Percentiles rank a stretch among this genome's conserved stretches.
Conservation (phyloP, 2,113 vertebrate genomes). For the Cyphotilapia sp. region DNA sequence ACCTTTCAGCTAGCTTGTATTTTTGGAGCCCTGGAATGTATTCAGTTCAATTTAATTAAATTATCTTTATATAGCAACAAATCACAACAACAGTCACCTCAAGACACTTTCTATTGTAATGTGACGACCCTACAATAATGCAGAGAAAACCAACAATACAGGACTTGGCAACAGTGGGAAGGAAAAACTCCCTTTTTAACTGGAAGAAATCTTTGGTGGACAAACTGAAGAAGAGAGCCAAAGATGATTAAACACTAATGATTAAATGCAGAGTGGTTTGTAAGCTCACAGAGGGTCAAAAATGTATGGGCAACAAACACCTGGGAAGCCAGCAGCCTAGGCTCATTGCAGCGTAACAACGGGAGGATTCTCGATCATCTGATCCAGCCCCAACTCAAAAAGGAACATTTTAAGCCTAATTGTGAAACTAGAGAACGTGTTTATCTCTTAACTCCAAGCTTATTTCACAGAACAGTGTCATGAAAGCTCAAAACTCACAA, state of each 20-base stretch:
- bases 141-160: not conserved
- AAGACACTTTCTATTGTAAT: not conserved
- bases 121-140: not conserved
- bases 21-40: not conserved
- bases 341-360: not conserved
- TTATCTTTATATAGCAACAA: not conserved
- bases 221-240: not conserved
- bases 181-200: not conserved
- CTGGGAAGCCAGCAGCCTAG: accelerated
- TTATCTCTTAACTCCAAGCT: not conserved
- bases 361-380: not conserved
- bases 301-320: not conserved
- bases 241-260: not conserved
- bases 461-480: accelerated
- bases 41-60: not conserved
- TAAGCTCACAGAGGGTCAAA: accelerated
- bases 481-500: not conserved
- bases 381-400: not conserved
- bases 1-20: not conserved
- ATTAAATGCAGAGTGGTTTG: accelerated
- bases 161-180: not conserved
- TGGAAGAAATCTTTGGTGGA: not conserved
- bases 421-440: not conserved
- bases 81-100: not conserved
- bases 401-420: not conserved